These are phyloP conservation scores for Vicugna pacos DNA, from an alignment of 2,113 vertebrate genomes.

Conservation along the genomic window DNA sequence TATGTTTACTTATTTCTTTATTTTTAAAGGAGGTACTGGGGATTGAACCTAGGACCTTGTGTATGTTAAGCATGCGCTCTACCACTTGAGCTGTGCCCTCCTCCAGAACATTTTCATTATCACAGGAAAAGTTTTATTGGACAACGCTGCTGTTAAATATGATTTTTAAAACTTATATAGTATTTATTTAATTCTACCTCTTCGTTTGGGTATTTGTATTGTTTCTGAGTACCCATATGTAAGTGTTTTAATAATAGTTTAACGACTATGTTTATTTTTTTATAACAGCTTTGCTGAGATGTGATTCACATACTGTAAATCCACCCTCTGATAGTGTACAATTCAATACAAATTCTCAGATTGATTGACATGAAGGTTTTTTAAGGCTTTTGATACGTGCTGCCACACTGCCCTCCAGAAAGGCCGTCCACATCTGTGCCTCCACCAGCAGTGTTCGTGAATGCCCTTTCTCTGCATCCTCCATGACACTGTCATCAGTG, in stretches of 20 bases:
- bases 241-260: background rate
- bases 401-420: background rate
- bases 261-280: background rate
- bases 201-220: background rate
- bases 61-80: too few species aligned
- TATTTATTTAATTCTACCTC: background rate
- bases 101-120: background rate
- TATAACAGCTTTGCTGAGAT: background rate
- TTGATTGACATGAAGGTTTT: background rate
- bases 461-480: background rate
- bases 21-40: too few species aligned
- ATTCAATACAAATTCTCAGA: background rate
- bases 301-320: background rate
- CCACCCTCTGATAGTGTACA: background rate
- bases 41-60: too few species aligned
- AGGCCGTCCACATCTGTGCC: too few species aligned
- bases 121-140: background rate
- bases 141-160: background rate
- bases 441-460: rapidly evolving
- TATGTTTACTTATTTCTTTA: too few species aligned
- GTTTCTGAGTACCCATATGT: background rate
- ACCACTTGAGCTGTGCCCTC: too few species aligned
- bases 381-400: background rate
- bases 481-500: rapidly evolving
- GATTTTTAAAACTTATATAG: background rate